Evolutionary conservation across 2,113 vertebrate species (phyloP).

Genomic region (Triplophysa rosa): DNA sequence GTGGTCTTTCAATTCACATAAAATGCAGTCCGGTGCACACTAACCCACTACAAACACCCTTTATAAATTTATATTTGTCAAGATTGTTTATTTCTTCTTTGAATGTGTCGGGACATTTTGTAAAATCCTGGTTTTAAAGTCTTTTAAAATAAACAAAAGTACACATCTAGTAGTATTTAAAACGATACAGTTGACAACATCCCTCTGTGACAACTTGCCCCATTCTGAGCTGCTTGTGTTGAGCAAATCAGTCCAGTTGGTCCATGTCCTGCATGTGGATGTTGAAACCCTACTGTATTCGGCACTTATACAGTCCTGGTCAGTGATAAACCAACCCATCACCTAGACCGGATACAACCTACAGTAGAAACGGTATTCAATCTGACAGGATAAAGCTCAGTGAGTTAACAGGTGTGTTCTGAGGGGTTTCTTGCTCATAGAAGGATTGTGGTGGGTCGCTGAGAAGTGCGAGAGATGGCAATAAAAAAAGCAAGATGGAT

Average conservation of each 20-base stretch:
- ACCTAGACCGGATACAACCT: slow-evolving; percentile 28
- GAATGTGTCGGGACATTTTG: no score
- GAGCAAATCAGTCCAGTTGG: background rate
- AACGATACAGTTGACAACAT: no score
- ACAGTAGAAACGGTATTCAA: background rate
- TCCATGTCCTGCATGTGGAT: background rate
- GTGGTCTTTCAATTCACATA: background rate
- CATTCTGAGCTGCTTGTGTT: no score
- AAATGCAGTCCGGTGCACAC: background rate
- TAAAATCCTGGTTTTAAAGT: no score
- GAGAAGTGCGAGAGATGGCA: slow-evolving; percentile 35
- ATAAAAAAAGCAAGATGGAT: slow-evolving; percentile 54
- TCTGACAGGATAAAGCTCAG: slow-evolving; percentile 41
- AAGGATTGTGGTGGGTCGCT: slow-evolving; percentile 50
- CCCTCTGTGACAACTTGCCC: no score
- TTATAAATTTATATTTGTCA: no score
- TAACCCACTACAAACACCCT: background rate
- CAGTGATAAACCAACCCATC: background rate
- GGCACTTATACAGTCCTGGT: slow-evolving; percentile 24
- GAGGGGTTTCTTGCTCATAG: slow-evolving; percentile 46
- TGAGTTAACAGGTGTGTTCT: slow-evolving; percentile 57
- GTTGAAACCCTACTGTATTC: slow-evolving; percentile 4
- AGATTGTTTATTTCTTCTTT: no score
- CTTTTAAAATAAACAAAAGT: no score
- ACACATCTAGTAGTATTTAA: no score